Base-by-base conservation (phyloP, 1,140 invertebrate species). In the Leptopilina boulardi region DNA sequence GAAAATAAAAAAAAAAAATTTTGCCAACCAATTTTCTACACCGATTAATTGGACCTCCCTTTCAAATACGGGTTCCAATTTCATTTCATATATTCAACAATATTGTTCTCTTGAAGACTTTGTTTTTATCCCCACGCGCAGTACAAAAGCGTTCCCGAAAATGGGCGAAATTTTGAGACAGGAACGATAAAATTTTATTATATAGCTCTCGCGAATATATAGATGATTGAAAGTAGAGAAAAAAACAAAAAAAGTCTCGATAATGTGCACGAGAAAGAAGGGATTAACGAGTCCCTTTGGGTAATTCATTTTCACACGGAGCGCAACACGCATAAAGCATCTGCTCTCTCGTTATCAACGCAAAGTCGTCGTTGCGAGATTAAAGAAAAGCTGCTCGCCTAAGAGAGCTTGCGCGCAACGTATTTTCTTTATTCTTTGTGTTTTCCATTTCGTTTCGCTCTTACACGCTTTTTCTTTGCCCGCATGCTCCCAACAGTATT, bases 321-420 rank as follows among this genome's bases (percentile, higher is more conserved):
- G 34, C 3, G 59, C 59, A 66, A 66, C 59, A 66, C 59, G 59
- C 59, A 66, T 66, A 66, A 66, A 66, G 59, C 59, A 66, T 66
- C 23, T 30, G 59, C 59, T 38, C 34, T 66, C 59, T 66, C 23
- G 59, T 34, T 66, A 30, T 23, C 8, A 66, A 30, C 13, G 26
- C 11, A 34, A 66, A 66, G 59, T 66, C 59, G 59, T 66, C 59
- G 59, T 23, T 15, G 34, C 34, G 59, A 66, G 59, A 66, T 66
- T 66, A 66, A 66, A 66, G 59, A 66, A 66, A 66, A 66, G 59
- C 59, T 66, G 59, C n/a, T n/a, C n/a, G n/a, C 59, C 59, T 66
- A 66, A 66, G 59, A 66, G 59, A 66, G 59, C 59, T 30, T 30
- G 59, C 59, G 59, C 59, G 59, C 59, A 66, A 66, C 59, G 59